phyloP scores from a whole-genome alignment of 2,797 vertebrate species.

The Argyrosomus regius region DNA sequence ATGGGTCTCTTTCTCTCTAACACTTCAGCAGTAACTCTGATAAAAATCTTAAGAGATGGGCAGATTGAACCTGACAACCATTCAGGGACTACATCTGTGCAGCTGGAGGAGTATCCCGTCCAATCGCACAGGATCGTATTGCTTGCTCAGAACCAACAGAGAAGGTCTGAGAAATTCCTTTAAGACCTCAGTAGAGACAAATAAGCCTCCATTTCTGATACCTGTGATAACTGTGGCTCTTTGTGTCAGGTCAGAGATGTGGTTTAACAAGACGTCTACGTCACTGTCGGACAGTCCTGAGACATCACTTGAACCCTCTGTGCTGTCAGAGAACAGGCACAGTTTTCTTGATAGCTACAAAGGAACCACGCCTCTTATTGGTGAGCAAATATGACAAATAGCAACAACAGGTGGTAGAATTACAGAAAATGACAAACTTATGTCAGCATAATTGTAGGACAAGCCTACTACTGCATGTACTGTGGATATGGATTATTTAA shows the following conservation, averaged over 20 bases:
- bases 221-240: not conserved
- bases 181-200: conserved; percentile 9
- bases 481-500: not conserved
- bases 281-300: not conserved
- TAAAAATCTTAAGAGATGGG: conserved; percentile 50
- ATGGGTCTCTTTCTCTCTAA: conserved; percentile 13
- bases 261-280: not conserved
- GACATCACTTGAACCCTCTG: not conserved
- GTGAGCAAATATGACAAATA: conserved; percentile 57
- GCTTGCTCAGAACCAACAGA: not conserved
- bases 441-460: not conserved
- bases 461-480: not conserved
- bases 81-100: conserved; percentile 16
- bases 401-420: not conserved
- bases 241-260: not conserved
- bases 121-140: conserved; percentile 55
- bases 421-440: not conserved
- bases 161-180: not conserved
- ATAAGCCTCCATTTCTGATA: not conserved
- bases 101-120: not conserved
- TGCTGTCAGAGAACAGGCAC: not conserved
- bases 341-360: conserved; percentile 53
- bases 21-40: conserved; percentile 57
- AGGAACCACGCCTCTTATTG: conserved; percentile 66
- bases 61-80: not conserved